Evolutionary conservation across 2,888 invertebrate genomes (phyloP).

Genomic region (Strigamia crassipes): DNA sequence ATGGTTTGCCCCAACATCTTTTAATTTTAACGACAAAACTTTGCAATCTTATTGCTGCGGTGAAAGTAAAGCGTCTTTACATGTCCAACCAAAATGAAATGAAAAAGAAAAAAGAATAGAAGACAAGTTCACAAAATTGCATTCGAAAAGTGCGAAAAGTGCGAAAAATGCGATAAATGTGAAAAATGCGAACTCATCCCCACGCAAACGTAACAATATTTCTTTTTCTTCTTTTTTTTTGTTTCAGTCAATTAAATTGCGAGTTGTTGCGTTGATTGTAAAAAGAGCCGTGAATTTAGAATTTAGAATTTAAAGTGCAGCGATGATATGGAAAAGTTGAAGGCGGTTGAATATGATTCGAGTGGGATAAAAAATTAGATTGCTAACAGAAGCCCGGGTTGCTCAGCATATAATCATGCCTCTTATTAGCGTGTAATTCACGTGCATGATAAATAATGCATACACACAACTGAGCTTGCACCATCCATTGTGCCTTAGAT

Average conservation of each 20-base stretch:
- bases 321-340: background rate
- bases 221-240: too few species aligned
- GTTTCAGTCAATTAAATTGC: too few species aligned
- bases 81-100: background rate
- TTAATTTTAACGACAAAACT: background rate
- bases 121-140: too few species aligned
- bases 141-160: too few species aligned
- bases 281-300: too few species aligned
- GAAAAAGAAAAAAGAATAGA: background rate
- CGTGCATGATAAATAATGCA: constrained; percentile 21
- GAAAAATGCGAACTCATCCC: too few species aligned
- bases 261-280: too few species aligned
- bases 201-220: too few species aligned
- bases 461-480: constrained; percentile 19
- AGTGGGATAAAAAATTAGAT: background rate
- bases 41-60: constrained; percentile 11
- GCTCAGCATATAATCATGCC: constrained; percentile 10
- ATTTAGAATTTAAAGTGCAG: too few species aligned
- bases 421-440: constrained; percentile 21
- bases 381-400: background rate
- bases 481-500: constrained; percentile 17
- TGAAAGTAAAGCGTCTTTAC: background rate
- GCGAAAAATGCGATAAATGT: too few species aligned
- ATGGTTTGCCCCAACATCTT: constrained; percentile 8
- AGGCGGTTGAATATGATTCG: too few species aligned